Evolutionary conservation across 2,113 vertebrate genomes (phyloP).

Genomic region (Vidua chalybeata): DNA sequence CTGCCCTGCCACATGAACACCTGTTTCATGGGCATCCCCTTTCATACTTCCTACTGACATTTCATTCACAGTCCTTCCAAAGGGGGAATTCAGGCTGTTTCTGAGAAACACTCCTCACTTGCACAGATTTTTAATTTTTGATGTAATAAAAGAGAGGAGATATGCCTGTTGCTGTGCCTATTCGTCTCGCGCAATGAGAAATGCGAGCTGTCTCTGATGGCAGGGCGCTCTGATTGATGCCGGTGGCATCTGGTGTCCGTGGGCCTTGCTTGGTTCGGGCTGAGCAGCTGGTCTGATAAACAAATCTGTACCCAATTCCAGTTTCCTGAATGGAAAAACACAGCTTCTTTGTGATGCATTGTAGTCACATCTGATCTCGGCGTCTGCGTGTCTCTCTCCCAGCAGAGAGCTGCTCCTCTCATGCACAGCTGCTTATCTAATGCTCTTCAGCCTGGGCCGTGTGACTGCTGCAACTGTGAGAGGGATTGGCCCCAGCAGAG

Average conservation of each 20-base stretch:
- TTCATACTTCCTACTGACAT: neutral
- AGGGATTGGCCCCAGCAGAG: neutral
- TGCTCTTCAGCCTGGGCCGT: neutral
- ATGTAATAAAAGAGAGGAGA: neutral
- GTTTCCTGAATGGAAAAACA: constrained; percentile 65
- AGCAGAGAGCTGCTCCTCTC: constrained; percentile 29
- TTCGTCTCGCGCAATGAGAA: neutral
- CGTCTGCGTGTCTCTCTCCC: neutral
- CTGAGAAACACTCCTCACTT: neutral
- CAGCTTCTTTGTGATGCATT: constrained; percentile 59
- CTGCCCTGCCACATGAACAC: neutral
- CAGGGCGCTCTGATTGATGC: constrained; percentile 13
- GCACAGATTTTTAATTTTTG: neutral
- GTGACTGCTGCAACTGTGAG: neutral
- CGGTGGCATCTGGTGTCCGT: constrained; percentile 38
- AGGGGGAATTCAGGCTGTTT: neutral
- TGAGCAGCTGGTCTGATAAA: constrained; percentile 63
- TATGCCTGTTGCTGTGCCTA: constrained; percentile 16
- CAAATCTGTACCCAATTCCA: constrained; percentile 59
- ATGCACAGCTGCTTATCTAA: constrained; percentile 51
- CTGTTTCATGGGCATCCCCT: neutral
- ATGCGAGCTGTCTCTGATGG: neutral
- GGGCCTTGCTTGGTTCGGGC: neutral
- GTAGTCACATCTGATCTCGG: constrained; percentile 56
- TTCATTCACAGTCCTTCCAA: neutral